Evolutionary conservation across 1,140 invertebrate genomes (phyloP), one percentile per base, ranked within the genome.

Genomic region (Micrasema longulum): DNA sequence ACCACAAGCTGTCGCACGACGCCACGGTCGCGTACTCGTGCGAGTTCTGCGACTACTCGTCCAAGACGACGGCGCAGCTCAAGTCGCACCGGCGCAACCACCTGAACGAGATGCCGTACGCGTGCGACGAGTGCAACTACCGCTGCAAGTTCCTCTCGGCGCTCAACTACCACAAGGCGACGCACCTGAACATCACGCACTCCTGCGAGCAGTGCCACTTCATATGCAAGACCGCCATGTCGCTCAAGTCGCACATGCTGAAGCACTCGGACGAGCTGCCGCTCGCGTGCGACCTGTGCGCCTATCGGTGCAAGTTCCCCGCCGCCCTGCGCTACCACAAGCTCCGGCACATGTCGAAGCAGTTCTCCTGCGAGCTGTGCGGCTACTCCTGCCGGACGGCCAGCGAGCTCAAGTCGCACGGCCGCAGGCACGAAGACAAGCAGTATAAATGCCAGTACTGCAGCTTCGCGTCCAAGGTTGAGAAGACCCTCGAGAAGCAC

Each of bases 271-370:
- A 31, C 9, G 60, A 45, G 1, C 45, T 22, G 14, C 60, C 60
- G 23, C 14, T 26, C 6, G 18, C 43, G 20, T 64, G 60, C 23
- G 38, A n/a, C 7, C n/a, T 47, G 23, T 64, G 60, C 26, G 1
- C 20, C 6, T 64, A 31, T 7, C 43, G 60, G 9, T 64, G 60
- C 43, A 64, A 47, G 26, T 64, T 45, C 43, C 60, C 60, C 1
- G 60, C 60, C 1, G 43, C 43, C 4, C 16, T 64, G 43, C 11
- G 14, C 2, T 47, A 64, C 23, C 60, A 64, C 14, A 31, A 26
- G 12, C 10, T 47, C 18, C 11, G 14, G 41, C 60, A 64, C 26
- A 10, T 26, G 10, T 9, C 7, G 2, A 60, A 43, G 10, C 35
- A 11, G 11, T 60, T 41, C 36, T 22, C 55, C 1, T 60, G 55